Conservation (phyloP, 2,113 vertebrate genomes). For the Pontoporia blainvillei region DNA sequence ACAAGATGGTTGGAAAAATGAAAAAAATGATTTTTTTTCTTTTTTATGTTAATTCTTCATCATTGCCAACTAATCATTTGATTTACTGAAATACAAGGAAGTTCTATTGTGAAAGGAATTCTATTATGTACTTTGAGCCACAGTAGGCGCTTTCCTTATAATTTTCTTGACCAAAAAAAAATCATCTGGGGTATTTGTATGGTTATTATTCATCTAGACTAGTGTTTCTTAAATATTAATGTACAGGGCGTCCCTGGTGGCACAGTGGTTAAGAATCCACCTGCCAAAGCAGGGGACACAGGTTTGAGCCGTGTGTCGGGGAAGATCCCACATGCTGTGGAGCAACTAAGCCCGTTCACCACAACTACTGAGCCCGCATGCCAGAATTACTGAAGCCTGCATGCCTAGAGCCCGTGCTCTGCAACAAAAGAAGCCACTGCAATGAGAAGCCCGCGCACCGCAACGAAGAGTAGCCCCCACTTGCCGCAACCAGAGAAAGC, state of each 20-base stretch:
- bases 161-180: not conserved
- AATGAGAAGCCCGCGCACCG: accelerated
- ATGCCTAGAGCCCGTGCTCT: no score
- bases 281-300: no score
- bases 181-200: not conserved
- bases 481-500: no score
- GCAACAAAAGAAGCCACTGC: no score
- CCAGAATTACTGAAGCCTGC: no score
- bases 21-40: not conserved
- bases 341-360: no score
- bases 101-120: not conserved
- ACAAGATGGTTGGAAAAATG: not conserved
- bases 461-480: no score
- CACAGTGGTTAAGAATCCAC: no score
- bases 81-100: not conserved
- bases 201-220: not conserved
- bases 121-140: not conserved
- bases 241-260: not conserved
- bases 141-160: not conserved
- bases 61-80: not conserved
- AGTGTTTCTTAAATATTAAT: not conserved
- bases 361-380: no score
- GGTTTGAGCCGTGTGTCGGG: no score
- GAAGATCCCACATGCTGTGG: no score
- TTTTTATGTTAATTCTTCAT: not conserved